These are phyloP conservation scores for Drosophila asahinai DNA, from an alignment of 1,140 invertebrate species.

Conservation along the genomic window DNA sequence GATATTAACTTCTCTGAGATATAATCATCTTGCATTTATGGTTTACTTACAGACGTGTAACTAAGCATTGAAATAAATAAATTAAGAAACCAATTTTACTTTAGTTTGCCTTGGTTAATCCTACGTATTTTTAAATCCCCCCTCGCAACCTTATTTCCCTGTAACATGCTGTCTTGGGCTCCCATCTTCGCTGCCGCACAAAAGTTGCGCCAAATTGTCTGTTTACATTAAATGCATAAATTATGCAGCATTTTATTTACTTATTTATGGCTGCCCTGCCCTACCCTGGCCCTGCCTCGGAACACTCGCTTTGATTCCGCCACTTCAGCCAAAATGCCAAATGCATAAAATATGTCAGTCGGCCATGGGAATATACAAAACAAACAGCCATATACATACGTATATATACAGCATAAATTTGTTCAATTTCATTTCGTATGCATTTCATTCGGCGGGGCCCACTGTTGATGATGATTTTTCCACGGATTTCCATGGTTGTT, in stretches of 20 bases:
- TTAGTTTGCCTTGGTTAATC: no score
- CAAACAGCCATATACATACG: slow-evolving; percentile 1
- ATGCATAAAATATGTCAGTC: slow-evolving; percentile 76
- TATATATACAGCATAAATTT: slow-evolving; percentile 22
- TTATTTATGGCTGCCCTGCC: slow-evolving; percentile 48
- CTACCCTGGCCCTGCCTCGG: not conserved
- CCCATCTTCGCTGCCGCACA: slow-evolving; percentile 6
- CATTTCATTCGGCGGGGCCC: slow-evolving; percentile 36
- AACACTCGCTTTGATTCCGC: slow-evolving; percentile 72
- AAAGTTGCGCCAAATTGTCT: slow-evolving; percentile 64
- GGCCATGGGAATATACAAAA: slow-evolving; percentile 22
- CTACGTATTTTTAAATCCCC: not conserved
- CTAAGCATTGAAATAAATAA: no score
- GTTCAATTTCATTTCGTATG: slow-evolving; percentile 63
- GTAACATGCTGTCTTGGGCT: slow-evolving; percentile 25
- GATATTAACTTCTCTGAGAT: no score
- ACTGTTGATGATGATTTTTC: slow-evolving; percentile 59
- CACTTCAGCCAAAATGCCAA: slow-evolving; percentile 67
- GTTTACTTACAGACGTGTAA: no score
- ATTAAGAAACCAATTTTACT: no score
- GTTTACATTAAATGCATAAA: slow-evolving; percentile 82
- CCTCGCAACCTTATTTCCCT: slow-evolving; percentile 10
- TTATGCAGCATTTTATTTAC: slow-evolving; percentile 72
- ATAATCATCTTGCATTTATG: no score
- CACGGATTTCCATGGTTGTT: slow-evolving; percentile 46